Conservation (phyloP, 2,888 invertebrate genomes). For the Drosophila vallismaia region DNA sequence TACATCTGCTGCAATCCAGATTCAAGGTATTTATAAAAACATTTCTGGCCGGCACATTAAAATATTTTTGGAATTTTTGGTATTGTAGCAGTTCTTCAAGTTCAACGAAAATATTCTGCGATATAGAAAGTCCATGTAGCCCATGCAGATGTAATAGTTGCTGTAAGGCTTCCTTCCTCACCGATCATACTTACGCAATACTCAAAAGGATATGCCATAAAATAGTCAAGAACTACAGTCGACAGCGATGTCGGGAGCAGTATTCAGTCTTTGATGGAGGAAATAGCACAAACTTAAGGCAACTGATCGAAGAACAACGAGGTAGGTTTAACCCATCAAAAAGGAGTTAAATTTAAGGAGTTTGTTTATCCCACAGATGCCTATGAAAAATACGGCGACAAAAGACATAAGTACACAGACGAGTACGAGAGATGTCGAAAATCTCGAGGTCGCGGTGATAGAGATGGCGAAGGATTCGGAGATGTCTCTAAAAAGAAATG, state of each 20-base stretch:
- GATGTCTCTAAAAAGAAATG: background rate
- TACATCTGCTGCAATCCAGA: slow-evolving; percentile 46
- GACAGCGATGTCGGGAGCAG: slow-evolving; percentile 66
- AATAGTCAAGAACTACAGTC: slow-evolving; percentile 68
- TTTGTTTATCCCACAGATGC: background rate
- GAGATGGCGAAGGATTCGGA: background rate
- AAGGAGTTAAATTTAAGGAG: background rate
- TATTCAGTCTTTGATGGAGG: slow-evolving; percentile 79
- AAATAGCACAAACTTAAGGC: slow-evolving; percentile 52
- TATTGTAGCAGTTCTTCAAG: slow-evolving; percentile 62
- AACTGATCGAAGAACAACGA: slow-evolving; percentile 11
- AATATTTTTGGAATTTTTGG: too few relatives aligned
- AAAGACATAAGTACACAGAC: background rate
- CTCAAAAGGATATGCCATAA: slow-evolving; percentile 77
- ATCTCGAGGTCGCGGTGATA: background rate
- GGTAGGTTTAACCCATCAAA: slow-evolving; percentile 15
- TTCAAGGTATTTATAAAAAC: slow-evolving; percentile 55
- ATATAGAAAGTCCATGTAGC: slow-evolving; percentile 48
- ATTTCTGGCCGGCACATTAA: background rate
- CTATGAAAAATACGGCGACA: background rate
- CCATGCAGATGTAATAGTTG: slow-evolving; percentile 50
- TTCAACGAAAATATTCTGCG: slow-evolving; percentile 56
- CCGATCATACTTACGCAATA: slow-evolving; percentile 70
- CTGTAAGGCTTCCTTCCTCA: slow-evolving; percentile 55
- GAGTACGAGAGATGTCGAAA: background rate